These are phyloP conservation scores for Diachrysia chrysitis DNA, from an alignment of 2,888 invertebrate genomes.

Conservation along the genomic window DNA sequence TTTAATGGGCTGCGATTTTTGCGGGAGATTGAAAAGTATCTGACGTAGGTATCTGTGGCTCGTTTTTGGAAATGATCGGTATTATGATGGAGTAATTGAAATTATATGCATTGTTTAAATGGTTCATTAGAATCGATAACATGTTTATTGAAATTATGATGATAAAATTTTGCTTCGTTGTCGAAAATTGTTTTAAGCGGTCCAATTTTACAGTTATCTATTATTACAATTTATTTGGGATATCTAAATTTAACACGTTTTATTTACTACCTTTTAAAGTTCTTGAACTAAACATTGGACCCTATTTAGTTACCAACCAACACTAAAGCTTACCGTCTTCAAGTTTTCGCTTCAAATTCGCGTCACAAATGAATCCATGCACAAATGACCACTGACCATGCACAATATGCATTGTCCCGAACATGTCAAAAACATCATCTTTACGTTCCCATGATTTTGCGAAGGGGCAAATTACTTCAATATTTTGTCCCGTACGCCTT, in stretches of 20 bases:
- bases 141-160: neutral
- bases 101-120: constrained; percentile 6
- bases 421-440: constrained; percentile 85
- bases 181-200: too few relatives aligned
- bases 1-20: constrained; percentile 71
- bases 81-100: constrained; percentile 9
- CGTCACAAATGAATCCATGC: constrained; percentile 67
- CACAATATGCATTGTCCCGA: constrained; percentile 73
- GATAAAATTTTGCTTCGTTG: too few relatives aligned
- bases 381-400: constrained; percentile 75
- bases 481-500: constrained; percentile 82
- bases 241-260: neutral
- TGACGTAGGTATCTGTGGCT: constrained; percentile 53
- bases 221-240: neutral
- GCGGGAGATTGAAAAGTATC: constrained; percentile 64
- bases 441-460: constrained; percentile 77
- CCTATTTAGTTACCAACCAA: constrained; percentile 27
- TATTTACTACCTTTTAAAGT: neutral
- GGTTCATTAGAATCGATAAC: neutral
- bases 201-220: neutral
- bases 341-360: constrained; percentile 48
- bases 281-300: neutral
- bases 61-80: constrained; percentile 26
- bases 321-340: constrained; percentile 46
- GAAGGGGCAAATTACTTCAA: constrained; percentile 78